Base-by-base conservation (phyloP, 2,888 invertebrate species). In the Campoplex nolae region DNA sequence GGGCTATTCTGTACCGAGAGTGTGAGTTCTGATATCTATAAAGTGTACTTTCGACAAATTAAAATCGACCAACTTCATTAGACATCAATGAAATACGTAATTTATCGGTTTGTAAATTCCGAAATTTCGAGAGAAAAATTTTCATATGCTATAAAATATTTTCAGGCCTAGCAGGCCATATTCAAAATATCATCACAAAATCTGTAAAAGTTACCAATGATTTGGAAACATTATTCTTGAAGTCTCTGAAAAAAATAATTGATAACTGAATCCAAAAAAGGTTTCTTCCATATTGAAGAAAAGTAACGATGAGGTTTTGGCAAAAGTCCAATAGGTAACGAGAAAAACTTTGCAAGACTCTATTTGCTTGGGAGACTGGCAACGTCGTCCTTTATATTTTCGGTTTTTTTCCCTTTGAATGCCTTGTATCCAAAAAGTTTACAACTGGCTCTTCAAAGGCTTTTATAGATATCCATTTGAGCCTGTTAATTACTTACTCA, bases 401-500 rank as follows among this genome's bases (percentile, higher is more conserved):
- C 62, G 32, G 32, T 62, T 32, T 32, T 28, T 58, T 58, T 62
- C 13, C 62, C 28, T 62, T 62, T 62, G 0, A 62, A 32, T 32
- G 16, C 32, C 1, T 16, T 62, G 16, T 16, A 62, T 62, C 32
- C 62, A 62, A 62, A 32, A 62, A 62, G 45, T 42, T 70, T 42
- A 70, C 35, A 35, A 54, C 38, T 74, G 23, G n/a, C 42, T 23
- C 28, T 58, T 62, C 54, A 56, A 23, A 45, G 51, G 45, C 68
- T 38, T 80, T 74, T 56, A 35, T 65, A 45, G 11, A 11, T 28
- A 38, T 38, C 78, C 23, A 56, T 51, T 88, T 76, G 45, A 86
- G 87, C 79, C 70, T 77, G 67, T 84, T 89, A 90, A 92, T 91
- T 91, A 90, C 87, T 89, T 87, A 83, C 83, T 86, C 83, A 67